Evolutionary conservation across 2,113 vertebrate species (phyloP), one percentile per base, ranked within the genome.

Genomic region (Melanotaenia duboulayi): DNA sequence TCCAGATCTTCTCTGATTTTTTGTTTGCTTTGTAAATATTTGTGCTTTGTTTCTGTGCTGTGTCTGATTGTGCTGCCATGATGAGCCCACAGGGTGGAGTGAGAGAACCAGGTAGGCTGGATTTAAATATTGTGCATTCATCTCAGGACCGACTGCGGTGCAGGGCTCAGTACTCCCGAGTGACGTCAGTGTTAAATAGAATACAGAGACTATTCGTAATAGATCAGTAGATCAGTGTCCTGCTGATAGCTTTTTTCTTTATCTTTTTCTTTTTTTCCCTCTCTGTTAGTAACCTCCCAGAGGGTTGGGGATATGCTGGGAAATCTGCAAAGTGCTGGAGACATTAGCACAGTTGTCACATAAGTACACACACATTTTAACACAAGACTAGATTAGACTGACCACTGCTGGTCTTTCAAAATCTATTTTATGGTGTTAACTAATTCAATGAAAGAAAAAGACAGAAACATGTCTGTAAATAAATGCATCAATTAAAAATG

Each of bases 121-220:
- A 90, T 92, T 92, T 92, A 85, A 90, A 92, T 92, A 93, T 95
- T 95, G 93, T 94, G 94, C 89, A 95, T 95, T 95, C 94, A 93
- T 93, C 93, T 94, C 94, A 95, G 93, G 92, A 89, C 80, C 76
- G 87, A 94, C 93, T 95, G 94, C 94, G 89, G 94, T 78, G 92
- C 81, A 32, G 83, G 81, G 80, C 87, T 86, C 84, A 65, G 65
- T 60, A 74, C 85, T 91, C 82, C 68, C 55, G 39, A 69, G 88
- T 94, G 93, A 94, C 90, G 93, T 94, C 90, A 93, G 79, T 71
- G 8, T 80, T 78, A 79, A 76, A 86, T 81, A 62, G 70, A 91
- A 87, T 66, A 80, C 78, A 78, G 76, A 79, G 55, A 46, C 87
- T 9, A 40, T 54, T 78, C 42, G 69, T 70, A 78, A 84, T 56